Conservation (phyloP, 2,888 invertebrate species). For the Creontiades dilutus region DNA sequence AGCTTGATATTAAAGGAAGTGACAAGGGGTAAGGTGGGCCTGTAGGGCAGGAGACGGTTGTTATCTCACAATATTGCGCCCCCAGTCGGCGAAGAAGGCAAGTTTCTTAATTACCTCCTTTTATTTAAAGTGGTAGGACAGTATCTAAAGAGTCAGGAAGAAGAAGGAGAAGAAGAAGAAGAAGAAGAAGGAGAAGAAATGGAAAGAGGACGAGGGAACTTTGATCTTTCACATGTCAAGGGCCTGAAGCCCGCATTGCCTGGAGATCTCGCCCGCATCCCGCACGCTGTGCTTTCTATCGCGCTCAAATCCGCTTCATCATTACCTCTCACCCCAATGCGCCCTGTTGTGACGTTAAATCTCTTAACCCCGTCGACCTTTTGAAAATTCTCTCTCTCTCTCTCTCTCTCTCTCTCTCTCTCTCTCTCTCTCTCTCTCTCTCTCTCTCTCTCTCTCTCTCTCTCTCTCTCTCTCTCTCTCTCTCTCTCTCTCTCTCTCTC, state of each 20-base stretch:
- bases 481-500: no score
- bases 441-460: no score
- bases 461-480: no score
- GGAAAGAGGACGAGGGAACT: constrained; percentile 44
- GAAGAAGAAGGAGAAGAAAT: not conserved
- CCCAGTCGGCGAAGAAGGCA: constrained; percentile 59
- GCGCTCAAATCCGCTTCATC: not conserved
- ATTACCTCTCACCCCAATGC: not conserved
- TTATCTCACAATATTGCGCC: constrained; percentile 72
- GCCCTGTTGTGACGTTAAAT: constrained; percentile 38
- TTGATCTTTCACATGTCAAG: constrained; percentile 69
- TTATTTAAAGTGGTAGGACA: constrained; percentile 71
- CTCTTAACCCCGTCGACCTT: not conserved
- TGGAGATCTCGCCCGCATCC: constrained; percentile 26
- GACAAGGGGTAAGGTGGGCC: constrained; percentile 71
- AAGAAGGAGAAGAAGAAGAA: constrained; percentile 12
- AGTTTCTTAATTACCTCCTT: constrained; percentile 72
- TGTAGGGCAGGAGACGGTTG: constrained; percentile 48
- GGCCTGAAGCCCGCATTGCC: constrained; percentile 61
- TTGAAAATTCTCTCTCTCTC: not conserved
- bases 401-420: not conserved
- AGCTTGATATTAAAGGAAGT: constrained; percentile 75
- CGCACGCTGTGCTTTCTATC: constrained; percentile 32
- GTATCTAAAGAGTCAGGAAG: constrained; percentile 61
- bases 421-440: not conserved